Evolutionary conservation across 2,797 vertebrate species (phyloP).

Genomic region (Discoglossus pictus): DNA sequence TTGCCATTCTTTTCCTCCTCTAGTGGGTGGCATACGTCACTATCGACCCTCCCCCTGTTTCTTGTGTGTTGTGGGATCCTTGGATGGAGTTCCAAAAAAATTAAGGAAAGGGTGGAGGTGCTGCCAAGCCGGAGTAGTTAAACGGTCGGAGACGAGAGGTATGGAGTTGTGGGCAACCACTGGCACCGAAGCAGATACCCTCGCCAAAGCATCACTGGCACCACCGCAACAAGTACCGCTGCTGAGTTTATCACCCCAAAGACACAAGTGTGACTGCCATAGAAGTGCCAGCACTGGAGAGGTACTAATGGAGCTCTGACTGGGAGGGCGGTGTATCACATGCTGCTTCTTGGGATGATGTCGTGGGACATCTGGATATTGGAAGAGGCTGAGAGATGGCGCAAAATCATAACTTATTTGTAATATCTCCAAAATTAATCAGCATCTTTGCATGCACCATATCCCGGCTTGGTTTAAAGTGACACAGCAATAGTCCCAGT

Average conservation of each 20-base stretch:
- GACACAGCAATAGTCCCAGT: too few species aligned
- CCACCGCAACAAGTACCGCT: not conserved
- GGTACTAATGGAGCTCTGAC: conserved; percentile 35
- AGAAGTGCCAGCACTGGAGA: conserved; percentile 5
- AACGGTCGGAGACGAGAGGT: not conserved
- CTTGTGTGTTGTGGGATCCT: conserved; percentile 10
- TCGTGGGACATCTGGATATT: too few species aligned
- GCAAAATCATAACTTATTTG: too few species aligned
- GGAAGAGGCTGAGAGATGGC: too few species aligned
- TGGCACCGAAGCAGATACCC: not conserved
- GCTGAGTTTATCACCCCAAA: not conserved
- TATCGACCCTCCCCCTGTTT: not conserved
- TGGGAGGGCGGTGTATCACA: not conserved
- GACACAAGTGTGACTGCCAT: not conserved
- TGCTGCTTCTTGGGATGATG: not conserved
- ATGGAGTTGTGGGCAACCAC: conserved; percentile 21
- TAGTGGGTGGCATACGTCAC: conserved; percentile 11
- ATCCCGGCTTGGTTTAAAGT: too few species aligned
- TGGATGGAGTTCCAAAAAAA: conserved; percentile 20
- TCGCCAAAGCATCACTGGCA: not conserved
- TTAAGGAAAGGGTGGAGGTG: not conserved
- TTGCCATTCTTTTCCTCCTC: not conserved
- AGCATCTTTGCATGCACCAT: too few species aligned
- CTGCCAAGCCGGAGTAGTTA: not conserved
- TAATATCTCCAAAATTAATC: too few species aligned